Conservation (phyloP, 2,113 vertebrate species). For the Oryzias melastigma region DNA sequence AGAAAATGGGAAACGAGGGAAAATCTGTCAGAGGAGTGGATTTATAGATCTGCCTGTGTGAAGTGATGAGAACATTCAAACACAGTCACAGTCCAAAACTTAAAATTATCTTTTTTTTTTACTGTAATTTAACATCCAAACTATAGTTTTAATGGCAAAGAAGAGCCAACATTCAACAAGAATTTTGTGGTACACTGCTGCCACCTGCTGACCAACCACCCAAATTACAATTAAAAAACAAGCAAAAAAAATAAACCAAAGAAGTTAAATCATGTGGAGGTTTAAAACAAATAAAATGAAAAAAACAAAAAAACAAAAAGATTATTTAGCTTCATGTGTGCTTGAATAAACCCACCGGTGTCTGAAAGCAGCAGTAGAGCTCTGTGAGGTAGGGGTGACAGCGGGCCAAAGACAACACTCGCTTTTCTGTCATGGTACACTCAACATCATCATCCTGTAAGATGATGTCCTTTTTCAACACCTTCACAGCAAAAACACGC, state of each 20-base stretch:
- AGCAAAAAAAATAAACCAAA: background rate
- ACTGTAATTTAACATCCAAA: background rate
- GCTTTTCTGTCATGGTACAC: slow-evolving; percentile 96
- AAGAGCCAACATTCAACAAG: background rate
- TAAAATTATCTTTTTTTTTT: background rate
- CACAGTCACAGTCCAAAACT: slow-evolving; percentile 6
- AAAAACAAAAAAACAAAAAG: background rate
- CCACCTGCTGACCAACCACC: slow-evolving; percentile 42
- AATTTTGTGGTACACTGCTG: slow-evolving; percentile 31
- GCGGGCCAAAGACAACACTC: slow-evolving; percentile 88
- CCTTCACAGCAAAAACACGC: slow-evolving; percentile 91
- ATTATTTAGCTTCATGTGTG: background rate
- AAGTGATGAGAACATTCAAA: slow-evolving; percentile 24
- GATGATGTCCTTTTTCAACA: slow-evolving; percentile 97
- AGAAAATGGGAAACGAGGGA: slow-evolving; percentile 34
- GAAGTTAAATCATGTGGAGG: background rate
- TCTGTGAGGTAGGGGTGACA: slow-evolving; percentile 96
- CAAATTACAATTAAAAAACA: background rate
- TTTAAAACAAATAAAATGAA: no score
- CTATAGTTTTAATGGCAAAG: background rate
- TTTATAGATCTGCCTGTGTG: slow-evolving; percentile 25
- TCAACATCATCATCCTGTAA: slow-evolving; percentile 97
- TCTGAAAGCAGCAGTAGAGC: slow-evolving; percentile 97
- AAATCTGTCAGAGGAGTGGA: slow-evolving; percentile 15
- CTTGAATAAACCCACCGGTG: slow-evolving; percentile 77